phyloP scores from a whole-genome alignment of 2,797 vertebrate species.

The Megaceryle alcyon region DNA sequence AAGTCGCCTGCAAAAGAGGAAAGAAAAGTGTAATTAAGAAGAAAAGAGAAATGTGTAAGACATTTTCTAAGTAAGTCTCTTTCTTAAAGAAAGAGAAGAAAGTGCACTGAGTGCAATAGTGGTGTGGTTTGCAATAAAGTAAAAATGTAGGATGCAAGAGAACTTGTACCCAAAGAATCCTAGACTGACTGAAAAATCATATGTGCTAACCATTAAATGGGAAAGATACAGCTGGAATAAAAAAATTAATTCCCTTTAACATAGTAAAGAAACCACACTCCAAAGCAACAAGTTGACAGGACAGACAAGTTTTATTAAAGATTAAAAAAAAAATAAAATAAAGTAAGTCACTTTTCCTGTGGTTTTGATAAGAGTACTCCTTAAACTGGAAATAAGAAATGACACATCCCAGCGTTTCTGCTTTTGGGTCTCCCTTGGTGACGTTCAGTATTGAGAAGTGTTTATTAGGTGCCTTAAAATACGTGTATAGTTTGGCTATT shows the following conservation, averaged over 20 bases:
- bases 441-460: background rate
- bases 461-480: background rate
- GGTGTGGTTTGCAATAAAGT: background rate
- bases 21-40: background rate
- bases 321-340: background rate
- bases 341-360: background rate
- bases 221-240: background rate
- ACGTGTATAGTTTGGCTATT: background rate
- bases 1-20: background rate
- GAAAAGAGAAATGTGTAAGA: background rate
- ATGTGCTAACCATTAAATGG: background rate
- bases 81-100: background rate
- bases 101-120: background rate
- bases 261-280: background rate
- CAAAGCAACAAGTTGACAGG: background rate
- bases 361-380: background rate
- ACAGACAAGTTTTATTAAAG: background rate
- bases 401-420: background rate
- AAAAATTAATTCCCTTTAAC: background rate
- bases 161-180: background rate
- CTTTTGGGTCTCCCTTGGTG: background rate
- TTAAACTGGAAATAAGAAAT: background rate
- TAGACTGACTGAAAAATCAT: background rate
- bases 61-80: background rate
- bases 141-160: background rate